Evolutionary conservation across 2,797 vertebrate species (phyloP).

Genomic region (Eutrigla gurnardus): DNA sequence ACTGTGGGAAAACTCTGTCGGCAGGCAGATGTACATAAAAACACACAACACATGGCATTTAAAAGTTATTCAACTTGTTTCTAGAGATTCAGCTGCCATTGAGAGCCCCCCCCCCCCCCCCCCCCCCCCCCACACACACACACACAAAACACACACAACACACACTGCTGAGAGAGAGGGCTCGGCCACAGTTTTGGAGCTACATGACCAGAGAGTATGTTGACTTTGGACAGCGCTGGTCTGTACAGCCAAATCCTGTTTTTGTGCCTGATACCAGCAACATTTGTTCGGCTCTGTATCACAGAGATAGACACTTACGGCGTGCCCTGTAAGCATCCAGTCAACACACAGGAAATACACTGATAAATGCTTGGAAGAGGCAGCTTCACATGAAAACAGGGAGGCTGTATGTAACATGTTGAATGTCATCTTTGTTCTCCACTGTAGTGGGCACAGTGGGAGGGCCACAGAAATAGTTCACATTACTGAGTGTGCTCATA

Average conservation of each 20-base stretch:
- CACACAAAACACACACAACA: neutral
- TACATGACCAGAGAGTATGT: conserved; percentile 30
- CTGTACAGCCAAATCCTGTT: conserved; percentile 41
- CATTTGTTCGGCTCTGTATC: conserved; percentile 23
- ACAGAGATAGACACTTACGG: conserved; percentile 7
- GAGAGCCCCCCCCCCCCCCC: neutral
- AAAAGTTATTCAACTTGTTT: neutral
- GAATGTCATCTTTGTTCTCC: conserved; percentile 76
- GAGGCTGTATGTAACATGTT: conserved; percentile 39
- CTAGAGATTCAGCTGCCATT: neutral
- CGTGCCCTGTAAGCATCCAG: conserved; percentile 3
- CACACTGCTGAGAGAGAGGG: conserved; percentile 10
- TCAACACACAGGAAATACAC: conserved; percentile 27
- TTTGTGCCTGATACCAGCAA: conserved; percentile 26
- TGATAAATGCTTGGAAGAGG: conserved; percentile 25
- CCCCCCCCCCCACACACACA: neutral
- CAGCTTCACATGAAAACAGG: conserved; percentile 45
- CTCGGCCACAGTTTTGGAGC: conserved; percentile 15
- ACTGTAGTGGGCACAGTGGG: conserved; percentile 37
- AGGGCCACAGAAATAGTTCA: conserved; percentile 56
- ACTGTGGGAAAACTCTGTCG: conserved; percentile 27
- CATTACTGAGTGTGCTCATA: conserved; percentile 44
- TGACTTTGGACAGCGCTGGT: conserved; percentile 52
- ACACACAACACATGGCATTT: neutral
- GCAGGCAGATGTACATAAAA: conserved; percentile 4